These are phyloP conservation scores for Odontesthes bonariensis DNA, from an alignment of 2,113 vertebrate genomes.

Conservation along the genomic window DNA sequence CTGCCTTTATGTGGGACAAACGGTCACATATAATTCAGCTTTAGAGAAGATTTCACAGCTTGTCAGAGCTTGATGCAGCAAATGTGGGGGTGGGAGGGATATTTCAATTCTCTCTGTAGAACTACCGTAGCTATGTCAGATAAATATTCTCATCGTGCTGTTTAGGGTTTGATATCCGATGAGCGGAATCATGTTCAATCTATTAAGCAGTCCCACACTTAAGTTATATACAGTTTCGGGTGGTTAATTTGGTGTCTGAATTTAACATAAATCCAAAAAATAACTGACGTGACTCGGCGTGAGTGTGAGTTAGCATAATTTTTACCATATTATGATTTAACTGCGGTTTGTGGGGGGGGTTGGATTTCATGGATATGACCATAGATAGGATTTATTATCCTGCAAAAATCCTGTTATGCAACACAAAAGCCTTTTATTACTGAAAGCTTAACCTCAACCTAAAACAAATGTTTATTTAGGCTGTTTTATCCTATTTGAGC, in stretches of 20 bases:
- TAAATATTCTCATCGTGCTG: constrained; percentile 51
- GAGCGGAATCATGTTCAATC: constrained; percentile 66
- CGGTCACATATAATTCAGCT: constrained; percentile 58
- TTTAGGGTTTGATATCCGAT: constrained; percentile 66
- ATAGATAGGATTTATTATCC: background rate
- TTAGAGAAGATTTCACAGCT: constrained; percentile 51
- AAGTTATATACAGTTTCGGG: constrained; percentile 31
- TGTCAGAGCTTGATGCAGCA: constrained; percentile 35
- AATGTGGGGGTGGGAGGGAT: background rate
- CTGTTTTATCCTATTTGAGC: background rate
- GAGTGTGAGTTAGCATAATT: constrained; percentile 14
- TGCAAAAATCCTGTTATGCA: background rate
- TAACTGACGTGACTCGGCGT: constrained; percentile 11
- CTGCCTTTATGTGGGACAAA: constrained; percentile 53
- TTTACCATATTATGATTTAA: background rate
- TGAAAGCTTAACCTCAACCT: background rate
- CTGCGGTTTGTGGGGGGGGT: background rate
- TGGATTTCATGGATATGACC: background rate
- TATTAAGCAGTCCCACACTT: constrained; percentile 32
- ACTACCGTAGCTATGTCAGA: constrained; percentile 51
- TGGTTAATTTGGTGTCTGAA: constrained; percentile 21
- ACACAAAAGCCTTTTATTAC: background rate
- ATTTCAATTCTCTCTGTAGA: constrained; percentile 38
- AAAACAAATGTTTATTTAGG: background rate
- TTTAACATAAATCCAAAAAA: constrained; percentile 30